phyloP scores from a whole-genome alignment of 2,797 vertebrate genomes.

The Helicolenus hilgendorfi region DNA sequence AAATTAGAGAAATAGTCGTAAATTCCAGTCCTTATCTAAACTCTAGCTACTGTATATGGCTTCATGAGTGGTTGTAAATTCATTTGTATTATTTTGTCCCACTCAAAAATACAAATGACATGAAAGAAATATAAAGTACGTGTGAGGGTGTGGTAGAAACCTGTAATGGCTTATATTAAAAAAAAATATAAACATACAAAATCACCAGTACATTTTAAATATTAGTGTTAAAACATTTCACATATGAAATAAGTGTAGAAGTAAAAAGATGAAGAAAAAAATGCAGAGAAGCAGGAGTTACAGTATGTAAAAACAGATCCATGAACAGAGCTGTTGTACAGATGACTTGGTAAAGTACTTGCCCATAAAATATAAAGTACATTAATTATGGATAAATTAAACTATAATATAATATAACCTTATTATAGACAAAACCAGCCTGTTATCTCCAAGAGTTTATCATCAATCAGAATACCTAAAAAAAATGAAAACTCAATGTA shows the following conservation, averaged over 20 bases:
- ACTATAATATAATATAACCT: neutral
- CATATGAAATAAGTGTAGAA: neutral
- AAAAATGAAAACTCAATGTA: neutral
- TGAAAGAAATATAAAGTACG: neutral
- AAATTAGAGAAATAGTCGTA: slow-evolving; percentile 16
- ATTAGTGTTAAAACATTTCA: too few species aligned
- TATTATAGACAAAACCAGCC: neutral
- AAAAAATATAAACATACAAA: neutral
- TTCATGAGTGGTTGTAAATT: neutral
- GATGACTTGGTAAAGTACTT: neutral
- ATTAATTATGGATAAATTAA: neutral
- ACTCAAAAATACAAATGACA: neutral
- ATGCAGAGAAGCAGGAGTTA: too few species aligned
- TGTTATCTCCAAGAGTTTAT: too few species aligned
- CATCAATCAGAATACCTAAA: neutral
- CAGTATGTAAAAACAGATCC: too few species aligned
- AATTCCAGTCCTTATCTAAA: slow-evolving; percentile 38
- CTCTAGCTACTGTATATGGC: slow-evolving; percentile 43
- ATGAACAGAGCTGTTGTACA: neutral
- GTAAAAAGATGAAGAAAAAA: too few species aligned
- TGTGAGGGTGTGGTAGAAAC: neutral
- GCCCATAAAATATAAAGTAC: neutral
- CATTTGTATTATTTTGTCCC: neutral
- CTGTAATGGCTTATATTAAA: neutral
- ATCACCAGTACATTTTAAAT: neutral